Conservation (phyloP, 2,888 invertebrate species). For the Cactoblastis cactorum region DNA sequence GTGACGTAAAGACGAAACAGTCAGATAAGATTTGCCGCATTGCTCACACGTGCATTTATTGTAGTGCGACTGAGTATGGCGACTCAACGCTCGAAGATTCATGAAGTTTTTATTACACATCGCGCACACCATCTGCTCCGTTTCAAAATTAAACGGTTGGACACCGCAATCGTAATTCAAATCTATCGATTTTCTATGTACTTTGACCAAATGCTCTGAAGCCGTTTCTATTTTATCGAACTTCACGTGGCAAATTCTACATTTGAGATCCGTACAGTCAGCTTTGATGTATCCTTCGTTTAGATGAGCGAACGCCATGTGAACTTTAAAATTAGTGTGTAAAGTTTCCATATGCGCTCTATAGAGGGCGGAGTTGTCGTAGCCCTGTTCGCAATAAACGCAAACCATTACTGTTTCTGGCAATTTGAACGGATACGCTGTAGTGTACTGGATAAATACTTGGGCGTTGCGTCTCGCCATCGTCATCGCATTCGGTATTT, state of each 20-base stretch:
- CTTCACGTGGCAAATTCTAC: conserved; percentile 39
- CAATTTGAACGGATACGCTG: conserved; percentile 58
- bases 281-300: conserved; percentile 37
- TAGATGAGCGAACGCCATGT: conserved; percentile 40
- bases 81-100: conserved; percentile 43
- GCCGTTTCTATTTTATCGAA: conserved; percentile 32
- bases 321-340: conserved; percentile 40
- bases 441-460: conserved; percentile 51
- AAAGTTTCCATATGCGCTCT: conserved; percentile 47
- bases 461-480: conserved; percentile 57
- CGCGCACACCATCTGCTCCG: conserved; percentile 43
- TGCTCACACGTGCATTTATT: conserved; percentile 50
- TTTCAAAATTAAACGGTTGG: conserved; percentile 45
- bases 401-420: conserved; percentile 52
- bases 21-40: conserved; percentile 53
- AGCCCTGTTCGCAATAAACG: conserved; percentile 52
- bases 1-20: conserved; percentile 36
- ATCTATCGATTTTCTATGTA: conserved; percentile 37
- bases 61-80: conserved; percentile 52
- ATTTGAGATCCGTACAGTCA: conserved; percentile 50
- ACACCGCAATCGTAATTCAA: conserved; percentile 41
- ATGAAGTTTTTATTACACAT: conserved; percentile 41
- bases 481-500: conserved; percentile 43
- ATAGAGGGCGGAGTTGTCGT: conserved; percentile 37
- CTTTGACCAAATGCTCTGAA: conserved; percentile 36